A percentile compares a stretch with the other conserved stretches of the same genome.
These are phyloP conservation scores for Zhengitettix transpicula DNA, from an alignment of 2,888 invertebrate genomes.

Conservation along the genomic window DNA sequence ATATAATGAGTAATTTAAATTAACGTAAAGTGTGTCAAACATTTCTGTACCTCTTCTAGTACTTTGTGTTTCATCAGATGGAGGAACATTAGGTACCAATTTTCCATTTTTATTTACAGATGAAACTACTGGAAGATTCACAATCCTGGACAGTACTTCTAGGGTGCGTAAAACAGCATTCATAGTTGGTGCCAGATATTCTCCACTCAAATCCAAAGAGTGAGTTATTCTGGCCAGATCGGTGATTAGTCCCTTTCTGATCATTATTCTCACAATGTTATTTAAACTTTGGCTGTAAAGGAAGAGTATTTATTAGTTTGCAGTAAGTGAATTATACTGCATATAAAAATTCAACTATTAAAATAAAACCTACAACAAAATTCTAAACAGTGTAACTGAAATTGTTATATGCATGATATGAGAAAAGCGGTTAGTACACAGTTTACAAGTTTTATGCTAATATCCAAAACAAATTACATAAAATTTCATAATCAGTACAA, in stretches of 20 bases:
- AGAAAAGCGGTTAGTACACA: too few relatives aligned
- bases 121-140: constrained; percentile 42
- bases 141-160: constrained; percentile 60
- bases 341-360: too few relatives aligned
- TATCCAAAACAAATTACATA: too few relatives aligned
- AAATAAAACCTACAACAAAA: too few relatives aligned
- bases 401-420: too few relatives aligned
- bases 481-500: too few relatives aligned
- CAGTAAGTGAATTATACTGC: too few relatives aligned
- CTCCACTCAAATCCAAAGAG: constrained; percentile 62
- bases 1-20: too few relatives aligned
- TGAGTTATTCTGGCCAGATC: constrained; percentile 66
- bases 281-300: constrained; percentile 30
- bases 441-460: too few relatives aligned
- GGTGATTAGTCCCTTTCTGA: constrained; percentile 57
- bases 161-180: constrained; percentile 65
- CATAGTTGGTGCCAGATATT: constrained; percentile 57
- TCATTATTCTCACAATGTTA: constrained; percentile 53
- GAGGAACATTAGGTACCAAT: constrained; percentile 3
- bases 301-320: not conserved
- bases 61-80: constrained; percentile 2
- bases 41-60: constrained; percentile 1
- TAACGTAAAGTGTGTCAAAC: not conserved
- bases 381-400: too few relatives aligned
- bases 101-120: constrained; percentile 13